Evolutionary conservation across 2,888 invertebrate genomes (phyloP).

Genomic region (Drosophila lutescens): DNA sequence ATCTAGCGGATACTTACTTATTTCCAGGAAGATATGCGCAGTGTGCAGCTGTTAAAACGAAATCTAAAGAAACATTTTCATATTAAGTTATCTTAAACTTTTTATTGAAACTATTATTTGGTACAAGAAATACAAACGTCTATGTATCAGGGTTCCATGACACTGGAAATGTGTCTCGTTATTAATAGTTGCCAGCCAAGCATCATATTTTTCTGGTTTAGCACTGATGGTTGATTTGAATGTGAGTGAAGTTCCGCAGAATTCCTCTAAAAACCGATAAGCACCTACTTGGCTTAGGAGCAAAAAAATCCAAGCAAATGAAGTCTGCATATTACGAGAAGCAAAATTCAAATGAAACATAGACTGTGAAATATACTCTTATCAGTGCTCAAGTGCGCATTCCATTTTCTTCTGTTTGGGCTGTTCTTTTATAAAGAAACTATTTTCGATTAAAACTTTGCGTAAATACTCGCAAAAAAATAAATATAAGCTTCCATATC

Average conservation of each 20-base stretch:
- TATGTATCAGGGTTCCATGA: conserved; percentile 3
- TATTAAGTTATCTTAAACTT: background rate
- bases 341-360: background rate
- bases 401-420: background rate
- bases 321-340: background rate
- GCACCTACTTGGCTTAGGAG: background rate
- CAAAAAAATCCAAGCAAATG: background rate
- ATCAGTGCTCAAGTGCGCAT: background rate
- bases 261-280: background rate
- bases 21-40: background rate
- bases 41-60: conserved; percentile 9
- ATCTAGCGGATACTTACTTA: background rate
- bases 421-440: too few relatives aligned
- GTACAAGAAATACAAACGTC: background rate
- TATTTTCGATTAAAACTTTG: too few relatives aligned
- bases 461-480: too few relatives aligned
- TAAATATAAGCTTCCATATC: too few relatives aligned
- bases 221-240: background rate
- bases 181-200: conserved; percentile 1
- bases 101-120: background rate
- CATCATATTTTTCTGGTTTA: background rate
- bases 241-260: background rate
- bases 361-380: background rate
- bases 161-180: background rate
- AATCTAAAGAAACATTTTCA: background rate